Evolutionary conservation across 2,888 invertebrate genomes (phyloP), one percentile per base, ranked within the genome.

Genomic region (Ophion ellenae): DNA sequence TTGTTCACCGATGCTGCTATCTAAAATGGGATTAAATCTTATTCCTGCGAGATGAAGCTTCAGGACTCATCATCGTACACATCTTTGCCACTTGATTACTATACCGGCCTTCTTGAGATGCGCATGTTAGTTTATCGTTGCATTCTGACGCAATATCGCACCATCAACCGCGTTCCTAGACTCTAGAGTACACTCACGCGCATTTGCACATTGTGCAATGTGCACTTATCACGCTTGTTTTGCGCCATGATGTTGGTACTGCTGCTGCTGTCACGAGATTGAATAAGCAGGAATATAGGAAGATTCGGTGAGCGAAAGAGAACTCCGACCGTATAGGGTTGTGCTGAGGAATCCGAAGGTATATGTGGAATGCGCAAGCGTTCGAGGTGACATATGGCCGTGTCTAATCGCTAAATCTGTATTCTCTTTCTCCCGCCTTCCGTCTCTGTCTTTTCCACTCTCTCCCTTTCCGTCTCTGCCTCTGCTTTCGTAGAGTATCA

Each of bases 401-500:
- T 75, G 77, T 73, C 36, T 84, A 81, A 78, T 85, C 74, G 78
- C 32, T 76, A 71, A 81, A 76, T 80, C 76, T 76, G 45, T 59
- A 28, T 69, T 75, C 77, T 70, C 66, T 57, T 53, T 11, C 57
- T 20, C 71, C 47, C 70, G 14, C 10, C 47, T 11, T 47, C 14
- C 3, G 47, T 47, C 14, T 47, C 47, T 14, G 14, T 47, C 11
- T 47, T 47, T 47, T 14, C 14, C 47, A 11, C 47, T 17, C 53
- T 14, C 17, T 53, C 53, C 53, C 53, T 53, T 17, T 53, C 57
- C 75, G 36, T 78, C 70, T 73, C 73, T 63, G 77, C 67, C 77
- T 61, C 78, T 64, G 32, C 70, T 81, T 78, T 63, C 74, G 63
- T 69, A 69, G 73, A 81, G 87, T 85, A 87, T 89, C 89, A 87